phyloP scores from a whole-genome alignment of 2,888 invertebrate genomes.

The Callinectes sapidus region DNA sequence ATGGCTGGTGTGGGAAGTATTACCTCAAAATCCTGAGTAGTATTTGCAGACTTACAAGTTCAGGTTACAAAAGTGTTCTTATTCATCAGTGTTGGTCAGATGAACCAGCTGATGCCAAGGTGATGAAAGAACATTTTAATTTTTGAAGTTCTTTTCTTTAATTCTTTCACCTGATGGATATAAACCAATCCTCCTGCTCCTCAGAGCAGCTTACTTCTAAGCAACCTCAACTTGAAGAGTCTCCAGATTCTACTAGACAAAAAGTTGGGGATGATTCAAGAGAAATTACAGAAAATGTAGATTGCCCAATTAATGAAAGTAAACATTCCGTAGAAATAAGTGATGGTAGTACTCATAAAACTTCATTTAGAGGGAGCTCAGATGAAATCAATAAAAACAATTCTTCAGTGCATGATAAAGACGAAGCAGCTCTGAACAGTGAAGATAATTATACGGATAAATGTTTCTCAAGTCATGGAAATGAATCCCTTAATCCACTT shows the following conservation, averaged over 20 bases:
- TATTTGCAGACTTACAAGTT: neutral
- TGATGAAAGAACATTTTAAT: neutral
- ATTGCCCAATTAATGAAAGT: neutral
- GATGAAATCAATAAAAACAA: neutral
- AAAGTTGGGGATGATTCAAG: neutral
- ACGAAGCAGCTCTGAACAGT: neutral
- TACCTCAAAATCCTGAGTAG: neutral
- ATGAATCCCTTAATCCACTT: neutral
- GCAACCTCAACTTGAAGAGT: neutral
- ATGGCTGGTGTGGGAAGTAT: neutral
- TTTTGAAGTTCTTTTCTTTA: neutral
- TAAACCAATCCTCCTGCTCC: neutral
- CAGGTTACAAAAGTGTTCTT: neutral
- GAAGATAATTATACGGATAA: neutral
- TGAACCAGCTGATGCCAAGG: neutral
- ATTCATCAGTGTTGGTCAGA: neutral
- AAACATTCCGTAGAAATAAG: conserved; percentile 3
- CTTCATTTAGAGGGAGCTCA: neutral
- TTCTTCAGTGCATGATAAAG: neutral
- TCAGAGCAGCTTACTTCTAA: neutral
- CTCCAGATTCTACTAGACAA: neutral
- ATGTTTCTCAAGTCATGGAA: neutral
- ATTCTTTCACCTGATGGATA: neutral
- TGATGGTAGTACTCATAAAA: neutral
- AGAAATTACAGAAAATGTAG: neutral